A percentile compares a stretch with the other conserved stretches of the same genome.
Conservation (phyloP, 2,113 vertebrate genomes). For the Oreochromis spilurus region DNA sequence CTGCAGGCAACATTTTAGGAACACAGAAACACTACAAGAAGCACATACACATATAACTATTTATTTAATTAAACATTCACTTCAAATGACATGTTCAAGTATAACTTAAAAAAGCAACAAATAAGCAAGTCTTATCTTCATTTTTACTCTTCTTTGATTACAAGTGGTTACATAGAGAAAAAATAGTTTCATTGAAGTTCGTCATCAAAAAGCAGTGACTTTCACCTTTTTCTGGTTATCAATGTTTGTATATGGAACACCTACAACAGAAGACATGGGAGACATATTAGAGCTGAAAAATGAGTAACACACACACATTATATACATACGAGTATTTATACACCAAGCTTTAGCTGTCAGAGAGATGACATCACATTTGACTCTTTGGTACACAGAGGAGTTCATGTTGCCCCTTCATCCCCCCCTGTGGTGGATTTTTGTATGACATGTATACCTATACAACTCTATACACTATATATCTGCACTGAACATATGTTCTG, state of each 20-base stretch:
- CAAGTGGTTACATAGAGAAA: neutral
- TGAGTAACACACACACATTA: neutral
- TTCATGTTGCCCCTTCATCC: neutral
- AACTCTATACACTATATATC: neutral
- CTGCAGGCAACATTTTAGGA: neutral
- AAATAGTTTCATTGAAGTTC: neutral
- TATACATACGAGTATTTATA: neutral
- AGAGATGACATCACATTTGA: neutral
- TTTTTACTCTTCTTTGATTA: neutral
- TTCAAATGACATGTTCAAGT: neutral
- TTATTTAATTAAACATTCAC: neutral
- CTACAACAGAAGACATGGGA: constrained; percentile 10
- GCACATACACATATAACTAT: neutral
- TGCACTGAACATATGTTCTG: neutral
- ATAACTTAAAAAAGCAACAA: constrained; percentile 43
- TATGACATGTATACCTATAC: neutral
- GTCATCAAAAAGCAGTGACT: constrained; percentile 1
- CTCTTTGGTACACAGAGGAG: neutral
- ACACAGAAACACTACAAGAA: neutral
- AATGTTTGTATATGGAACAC: constrained; percentile 6
- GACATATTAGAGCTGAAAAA: neutral
- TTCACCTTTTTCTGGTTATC: neutral
- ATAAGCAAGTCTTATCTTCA: neutral
- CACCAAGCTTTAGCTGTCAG: neutral
- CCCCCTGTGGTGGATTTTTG: accelerated